Conservation (phyloP, 2,113 vertebrate species). For the Fulmarus glacialis region DNA sequence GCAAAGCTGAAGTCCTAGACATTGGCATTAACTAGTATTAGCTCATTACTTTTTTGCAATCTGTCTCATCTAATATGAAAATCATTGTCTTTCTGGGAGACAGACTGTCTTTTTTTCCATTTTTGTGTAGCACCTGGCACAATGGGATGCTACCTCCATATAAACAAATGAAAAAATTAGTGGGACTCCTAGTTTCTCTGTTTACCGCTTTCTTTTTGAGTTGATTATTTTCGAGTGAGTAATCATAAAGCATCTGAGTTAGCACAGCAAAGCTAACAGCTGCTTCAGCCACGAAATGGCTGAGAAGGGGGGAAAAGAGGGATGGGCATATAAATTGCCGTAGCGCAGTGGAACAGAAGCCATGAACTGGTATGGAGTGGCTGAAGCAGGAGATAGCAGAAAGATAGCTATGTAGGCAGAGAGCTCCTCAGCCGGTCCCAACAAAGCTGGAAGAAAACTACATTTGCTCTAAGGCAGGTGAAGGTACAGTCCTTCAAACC, state of each 20-base stretch:
- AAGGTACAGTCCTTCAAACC: background rate
- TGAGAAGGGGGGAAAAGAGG: background rate
- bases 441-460: background rate
- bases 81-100: background rate
- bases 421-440: background rate
- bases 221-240: background rate
- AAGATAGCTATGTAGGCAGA: background rate
- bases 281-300: background rate
- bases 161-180: background rate
- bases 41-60: background rate
- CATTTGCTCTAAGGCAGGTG: background rate
- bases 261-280: background rate
- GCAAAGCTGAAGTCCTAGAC: conserved; percentile 2
- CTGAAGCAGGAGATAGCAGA: background rate
- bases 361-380: background rate
- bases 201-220: background rate
- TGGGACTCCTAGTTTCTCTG: background rate
- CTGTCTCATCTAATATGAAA: background rate
- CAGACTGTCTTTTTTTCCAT: background rate
- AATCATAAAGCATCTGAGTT: background rate
- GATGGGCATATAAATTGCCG: background rate
- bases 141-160: background rate
- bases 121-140: background rate
- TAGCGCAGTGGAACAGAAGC: background rate
- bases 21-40: background rate